These are phyloP conservation scores for Herpailurus yagouaroundi DNA, from an alignment of 2,113 vertebrate genomes.

Conservation along the genomic window DNA sequence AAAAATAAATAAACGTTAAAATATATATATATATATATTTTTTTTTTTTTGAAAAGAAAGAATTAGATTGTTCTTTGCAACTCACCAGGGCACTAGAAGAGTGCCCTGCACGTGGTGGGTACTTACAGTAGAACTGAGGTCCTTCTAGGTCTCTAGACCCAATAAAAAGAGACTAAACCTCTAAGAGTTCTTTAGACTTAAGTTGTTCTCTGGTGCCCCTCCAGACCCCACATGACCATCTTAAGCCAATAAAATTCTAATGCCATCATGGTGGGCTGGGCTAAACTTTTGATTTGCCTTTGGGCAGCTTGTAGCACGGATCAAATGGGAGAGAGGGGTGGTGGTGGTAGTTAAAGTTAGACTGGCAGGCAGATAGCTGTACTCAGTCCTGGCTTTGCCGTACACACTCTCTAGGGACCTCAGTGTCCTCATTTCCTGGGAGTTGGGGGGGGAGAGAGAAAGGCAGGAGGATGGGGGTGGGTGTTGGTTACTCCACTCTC, in stretches of 20 bases:
- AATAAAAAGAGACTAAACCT: background rate
- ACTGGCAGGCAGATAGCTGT: background rate
- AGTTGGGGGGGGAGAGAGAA: background rate
- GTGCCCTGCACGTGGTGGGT: background rate
- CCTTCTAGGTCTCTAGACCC: background rate
- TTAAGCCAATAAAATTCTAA: constrained; percentile 20
- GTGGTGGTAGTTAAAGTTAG: background rate
- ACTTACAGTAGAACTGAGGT: background rate
- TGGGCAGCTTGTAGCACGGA: background rate
- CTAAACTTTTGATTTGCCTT: constrained; percentile 4
- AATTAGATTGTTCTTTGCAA: constrained; percentile 13
- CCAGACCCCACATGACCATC: background rate
- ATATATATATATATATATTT: background rate
- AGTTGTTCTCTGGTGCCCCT: background rate
- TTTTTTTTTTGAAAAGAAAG: background rate
- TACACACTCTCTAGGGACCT: background rate
- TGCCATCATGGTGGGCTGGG: background rate
- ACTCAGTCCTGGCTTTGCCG: background rate
- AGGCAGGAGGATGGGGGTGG: background rate
- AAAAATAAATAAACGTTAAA: too few relatives aligned
- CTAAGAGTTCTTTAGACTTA: constrained; percentile 4
- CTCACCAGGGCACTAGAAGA: background rate
- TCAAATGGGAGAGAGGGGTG: background rate
- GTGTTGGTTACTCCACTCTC: background rate
- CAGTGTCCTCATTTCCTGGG: background rate